phyloP scores from a whole-genome alignment of 1,140 invertebrate genomes.

The Apis laboriosa region DNA sequence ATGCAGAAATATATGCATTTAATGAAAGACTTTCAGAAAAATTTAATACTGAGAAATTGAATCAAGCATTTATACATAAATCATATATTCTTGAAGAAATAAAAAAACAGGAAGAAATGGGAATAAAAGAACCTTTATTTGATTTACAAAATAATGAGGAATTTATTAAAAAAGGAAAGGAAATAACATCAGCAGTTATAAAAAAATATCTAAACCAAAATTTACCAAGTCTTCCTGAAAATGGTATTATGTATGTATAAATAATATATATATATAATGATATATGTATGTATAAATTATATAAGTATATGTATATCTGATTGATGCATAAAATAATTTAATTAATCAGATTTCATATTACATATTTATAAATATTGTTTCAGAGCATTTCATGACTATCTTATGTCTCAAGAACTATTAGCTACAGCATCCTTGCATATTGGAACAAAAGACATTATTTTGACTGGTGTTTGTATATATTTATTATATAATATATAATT shows the following conservation, averaged over 20 bases:
- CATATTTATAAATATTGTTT: slow-evolving; percentile 33
- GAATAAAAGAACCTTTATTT: slow-evolving; percentile 83
- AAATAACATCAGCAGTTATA: slow-evolving; percentile 83
- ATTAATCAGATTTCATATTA: background rate
- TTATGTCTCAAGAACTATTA: slow-evolving; percentile 86
- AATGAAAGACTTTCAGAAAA: slow-evolving; percentile 91
- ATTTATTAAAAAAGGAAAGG: slow-evolving; percentile 85
- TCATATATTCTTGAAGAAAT: slow-evolving; percentile 90
- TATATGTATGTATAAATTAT: background rate
- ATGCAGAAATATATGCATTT: slow-evolving; percentile 94
- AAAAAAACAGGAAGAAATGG: slow-evolving; percentile 84
- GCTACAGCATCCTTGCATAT: slow-evolving; percentile 87
- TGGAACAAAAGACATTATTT: slow-evolving; percentile 91
- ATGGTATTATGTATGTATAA: slow-evolving; percentile 83
- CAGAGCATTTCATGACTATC: slow-evolving; percentile 84
- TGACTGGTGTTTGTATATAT: slow-evolving; percentile 84
- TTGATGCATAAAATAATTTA: background rate
- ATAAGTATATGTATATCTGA: background rate
- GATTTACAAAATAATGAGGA: slow-evolving; percentile 86
- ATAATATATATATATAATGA: background rate
- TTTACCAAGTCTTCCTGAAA: slow-evolving; percentile 87
- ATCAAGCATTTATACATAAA: slow-evolving; percentile 89
- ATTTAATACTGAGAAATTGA: slow-evolving; percentile 86
- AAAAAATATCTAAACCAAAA: slow-evolving; percentile 83
- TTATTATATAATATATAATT: background rate